Evolutionary conservation across 1,140 invertebrate genomes (phyloP), one percentile per base, ranked within the genome.

Genomic region (Oryzaephilus surinamensis): DNA sequence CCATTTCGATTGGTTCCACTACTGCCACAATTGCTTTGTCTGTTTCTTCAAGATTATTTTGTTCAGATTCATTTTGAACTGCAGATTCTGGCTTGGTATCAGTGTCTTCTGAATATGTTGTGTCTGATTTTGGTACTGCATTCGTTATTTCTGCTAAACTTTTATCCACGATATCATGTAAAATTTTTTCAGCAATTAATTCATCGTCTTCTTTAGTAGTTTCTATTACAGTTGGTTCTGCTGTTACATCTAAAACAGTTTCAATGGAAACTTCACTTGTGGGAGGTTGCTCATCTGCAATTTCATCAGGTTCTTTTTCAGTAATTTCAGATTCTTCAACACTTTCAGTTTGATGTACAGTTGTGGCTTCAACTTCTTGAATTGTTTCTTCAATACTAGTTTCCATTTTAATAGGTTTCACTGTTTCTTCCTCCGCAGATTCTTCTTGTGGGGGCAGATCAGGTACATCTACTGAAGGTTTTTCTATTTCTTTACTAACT

Each of bases 171-270:
- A 11, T 17, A 3, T 14, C 5, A 2, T 13, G 2, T 13, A 14
- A 23, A 31, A 5, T 10, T 41, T 38, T 38, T 23, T 35, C 13
- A 38, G 6, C 50, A 15, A 56, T 41, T 36, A 56, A 37, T 52
- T 67, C 45, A 29, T 56, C 57, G n/a, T 50, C 46, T 36, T 29
- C 20, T 18, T 52, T 36, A 37, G 16, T 44, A 32, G 50, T 48
- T n/a, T 38, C 35, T 19, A 31, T 17, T 13, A 16, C 14, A 28
- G 8, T 20, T 23, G 32, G 40, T 31, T 19, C 21, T 31, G 37
- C 19, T 30, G 26, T 28, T 34, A 45, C 26, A 41, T 31, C 30
- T 34, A 36, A 39, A 23, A 19, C 18, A 34, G 20, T 18, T 38
- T 35, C n/a, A n/a, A n/a, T n/a, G n/a, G n/a, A n/a, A n/a, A n/a